Evolutionary conservation across 2,797 vertebrate species (phyloP), one percentile per base, ranked within the genome.

Genomic region (Pipistrellus pipistrellus): DNA sequence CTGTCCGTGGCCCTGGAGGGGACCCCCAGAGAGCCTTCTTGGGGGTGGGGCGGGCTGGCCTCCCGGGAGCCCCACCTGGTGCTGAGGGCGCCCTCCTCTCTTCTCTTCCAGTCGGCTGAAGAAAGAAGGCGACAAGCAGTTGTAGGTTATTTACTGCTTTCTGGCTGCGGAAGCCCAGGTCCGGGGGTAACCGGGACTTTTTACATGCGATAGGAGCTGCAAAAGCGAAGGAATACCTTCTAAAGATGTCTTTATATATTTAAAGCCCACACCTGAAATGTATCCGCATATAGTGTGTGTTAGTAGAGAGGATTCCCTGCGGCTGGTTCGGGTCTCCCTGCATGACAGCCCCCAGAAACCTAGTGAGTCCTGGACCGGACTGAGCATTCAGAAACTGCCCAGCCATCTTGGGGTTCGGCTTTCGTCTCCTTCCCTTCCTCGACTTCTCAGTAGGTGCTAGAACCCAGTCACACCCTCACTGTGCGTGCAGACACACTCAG

Each of bases 81-180:
- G 27, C 57, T 69, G 18, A 55, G 8, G 23, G 0, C 2, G 27
- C n/a, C 68, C n/a, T 38, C 35, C n/a, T 51, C 90, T 96, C 97
- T 89, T 84, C 97, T 94, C 95, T 59, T 98, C 75, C 98, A 99
- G 99, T 96, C 99, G 99, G 90, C 99, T 99, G 99, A 99, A 99
- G 99, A 99, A 99, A 98, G 99, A 99, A 98, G 99, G 99, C 55
- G 99, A 99, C 98, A 99, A 99, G 98, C 99, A 99, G 98, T 99
- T 99, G 99, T 99, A 99, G 98, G 98, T 99, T 98, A 98, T 98
- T 98, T 98, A 98, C 98, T 97, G 98, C 98, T 97, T 98, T 98
- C 97, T 97, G 98, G 98, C 98, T 98, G 97, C 97, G 97, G 97
- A 98, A 98, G 96, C 97, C 97, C 97, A 96, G 25, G 97, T 98